Percentiles rank a stretch among this genome's conserved stretches.
These are phyloP conservation scores for Drosophila nebulosa DNA, from an alignment of 1,140 invertebrate genomes.

Conservation along the genomic window DNA sequence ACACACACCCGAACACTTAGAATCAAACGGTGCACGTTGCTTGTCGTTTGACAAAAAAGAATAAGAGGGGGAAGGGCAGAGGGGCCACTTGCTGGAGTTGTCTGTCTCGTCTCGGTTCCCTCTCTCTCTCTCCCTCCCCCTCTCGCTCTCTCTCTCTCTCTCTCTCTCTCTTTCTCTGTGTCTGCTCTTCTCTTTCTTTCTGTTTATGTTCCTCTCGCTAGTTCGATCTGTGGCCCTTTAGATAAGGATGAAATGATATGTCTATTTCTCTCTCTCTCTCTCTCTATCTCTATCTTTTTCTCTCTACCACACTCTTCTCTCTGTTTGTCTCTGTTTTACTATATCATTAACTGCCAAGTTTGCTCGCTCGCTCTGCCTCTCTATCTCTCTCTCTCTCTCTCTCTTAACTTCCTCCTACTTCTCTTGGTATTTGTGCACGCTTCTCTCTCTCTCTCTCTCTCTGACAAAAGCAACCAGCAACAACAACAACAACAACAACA, in stretches of 20 bases:
- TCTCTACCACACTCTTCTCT: constrained; percentile 8
- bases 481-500: constrained; percentile 22
- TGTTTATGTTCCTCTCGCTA: background rate
- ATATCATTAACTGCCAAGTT: constrained; percentile 11
- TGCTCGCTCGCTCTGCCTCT: constrained; percentile 12
- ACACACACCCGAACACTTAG: constrained; percentile 9
- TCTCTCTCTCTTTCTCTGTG: constrained; percentile 17
- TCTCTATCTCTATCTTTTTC: too few relatives aligned
- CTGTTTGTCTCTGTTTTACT: constrained; percentile 2
- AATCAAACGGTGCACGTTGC: constrained; percentile 54
- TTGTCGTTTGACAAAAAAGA: constrained; percentile 34
- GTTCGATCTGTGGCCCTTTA: background rate
- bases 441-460: constrained; percentile 26
- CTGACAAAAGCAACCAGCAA: constrained; percentile 29
- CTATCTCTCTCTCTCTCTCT: constrained; percentile 23
- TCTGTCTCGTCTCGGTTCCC: too few relatives aligned
- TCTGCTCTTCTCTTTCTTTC: constrained; percentile 17
- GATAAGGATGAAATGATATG: background rate
- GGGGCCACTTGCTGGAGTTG: constrained; percentile 34
- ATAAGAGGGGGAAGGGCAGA: constrained; percentile 4
- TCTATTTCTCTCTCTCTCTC: background rate
- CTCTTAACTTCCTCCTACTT: constrained; percentile 3
- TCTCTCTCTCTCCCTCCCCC: constrained; percentile 17
- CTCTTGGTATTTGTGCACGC: constrained; percentile 69
- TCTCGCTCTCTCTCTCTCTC: background rate